Percentiles rank a stretch among this genome's conserved stretches.
These are phyloP conservation scores for Heliornis fulica DNA, from an alignment of 2,113 vertebrate genomes.

Conservation along the genomic window DNA sequence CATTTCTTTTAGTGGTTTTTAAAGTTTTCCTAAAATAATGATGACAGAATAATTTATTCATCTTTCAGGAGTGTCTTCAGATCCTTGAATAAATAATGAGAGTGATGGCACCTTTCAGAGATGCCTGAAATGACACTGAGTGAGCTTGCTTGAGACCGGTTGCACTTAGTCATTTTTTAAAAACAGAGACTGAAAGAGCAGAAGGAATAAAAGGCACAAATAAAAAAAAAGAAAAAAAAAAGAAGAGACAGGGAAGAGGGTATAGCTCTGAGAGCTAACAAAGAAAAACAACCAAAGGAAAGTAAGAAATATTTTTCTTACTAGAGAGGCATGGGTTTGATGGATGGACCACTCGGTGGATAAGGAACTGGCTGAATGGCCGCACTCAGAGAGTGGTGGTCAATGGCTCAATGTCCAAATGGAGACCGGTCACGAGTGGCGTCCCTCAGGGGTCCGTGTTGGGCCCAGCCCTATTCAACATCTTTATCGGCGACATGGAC, in stretches of 20 bases:
- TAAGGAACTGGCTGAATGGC: no score
- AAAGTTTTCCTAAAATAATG: slow-evolving; percentile 21
- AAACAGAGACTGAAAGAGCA: neutral
- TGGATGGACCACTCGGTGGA: no score
- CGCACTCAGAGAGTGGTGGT: no score
- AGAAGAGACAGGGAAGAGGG: neutral
- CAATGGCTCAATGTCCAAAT: no score
- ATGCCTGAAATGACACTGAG: neutral
- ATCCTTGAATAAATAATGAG: slow-evolving; percentile 41
- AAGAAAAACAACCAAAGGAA: neutral
- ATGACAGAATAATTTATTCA: slow-evolving; percentile 7
- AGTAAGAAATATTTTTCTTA: no score
- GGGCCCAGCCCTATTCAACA: no score
- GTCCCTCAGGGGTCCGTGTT: no score
- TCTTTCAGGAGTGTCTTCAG: slow-evolving; percentile 6
- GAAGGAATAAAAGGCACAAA: neutral
- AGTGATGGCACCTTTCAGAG: neutral
- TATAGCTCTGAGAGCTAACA: neutral
- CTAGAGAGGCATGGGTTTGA: no score
- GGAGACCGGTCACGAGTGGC: no score
- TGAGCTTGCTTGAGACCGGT: neutral
- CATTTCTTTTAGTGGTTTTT: neutral
- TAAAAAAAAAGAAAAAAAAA: neutral
- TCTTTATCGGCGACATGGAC: no score
- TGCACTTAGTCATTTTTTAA: neutral